Percentiles rank a stretch among this genome's conserved stretches.
Evolutionary conservation across 2,888 invertebrate species (phyloP).

Genomic region (Digitonthophagus gazella): DNA sequence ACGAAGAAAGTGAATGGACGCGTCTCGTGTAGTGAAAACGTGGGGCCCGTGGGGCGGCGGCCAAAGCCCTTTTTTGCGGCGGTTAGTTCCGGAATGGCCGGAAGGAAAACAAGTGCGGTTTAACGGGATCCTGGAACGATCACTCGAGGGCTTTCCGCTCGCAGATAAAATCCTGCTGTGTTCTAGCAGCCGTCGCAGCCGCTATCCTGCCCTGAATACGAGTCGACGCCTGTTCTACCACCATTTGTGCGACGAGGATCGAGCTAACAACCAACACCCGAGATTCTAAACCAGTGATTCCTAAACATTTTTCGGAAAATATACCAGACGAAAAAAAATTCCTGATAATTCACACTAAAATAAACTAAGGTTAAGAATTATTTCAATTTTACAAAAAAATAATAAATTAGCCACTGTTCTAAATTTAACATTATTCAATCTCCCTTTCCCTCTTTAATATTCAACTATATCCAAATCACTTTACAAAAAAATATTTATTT

Average conservation of each 20-base stretch:
- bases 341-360: not conserved
- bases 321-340: no score
- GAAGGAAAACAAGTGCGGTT: slow-evolving; percentile 26
- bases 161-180: slow-evolving; percentile 29
- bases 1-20: not conserved
- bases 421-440: no score
- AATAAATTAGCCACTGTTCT: no score
- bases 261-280: not conserved
- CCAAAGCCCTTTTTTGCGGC: not conserved
- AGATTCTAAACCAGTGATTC: not conserved
- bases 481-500: no score
- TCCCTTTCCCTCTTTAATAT: no score
- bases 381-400: no score
- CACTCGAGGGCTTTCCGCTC: slow-evolving; percentile 29
- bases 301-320: not conserved
- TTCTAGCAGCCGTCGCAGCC: slow-evolving; percentile 23
- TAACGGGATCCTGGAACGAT: slow-evolving; percentile 30
- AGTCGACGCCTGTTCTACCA: not conserved
- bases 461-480: no score
- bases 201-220: not conserved
- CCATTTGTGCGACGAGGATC: not conserved
- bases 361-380: no score
- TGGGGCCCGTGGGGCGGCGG: no score
- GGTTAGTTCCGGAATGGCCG: not conserved
- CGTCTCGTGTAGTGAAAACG: not conserved